Base-by-base conservation (phyloP, 2,113 vertebrate species). In the Puntigrus tetrazona region DNA sequence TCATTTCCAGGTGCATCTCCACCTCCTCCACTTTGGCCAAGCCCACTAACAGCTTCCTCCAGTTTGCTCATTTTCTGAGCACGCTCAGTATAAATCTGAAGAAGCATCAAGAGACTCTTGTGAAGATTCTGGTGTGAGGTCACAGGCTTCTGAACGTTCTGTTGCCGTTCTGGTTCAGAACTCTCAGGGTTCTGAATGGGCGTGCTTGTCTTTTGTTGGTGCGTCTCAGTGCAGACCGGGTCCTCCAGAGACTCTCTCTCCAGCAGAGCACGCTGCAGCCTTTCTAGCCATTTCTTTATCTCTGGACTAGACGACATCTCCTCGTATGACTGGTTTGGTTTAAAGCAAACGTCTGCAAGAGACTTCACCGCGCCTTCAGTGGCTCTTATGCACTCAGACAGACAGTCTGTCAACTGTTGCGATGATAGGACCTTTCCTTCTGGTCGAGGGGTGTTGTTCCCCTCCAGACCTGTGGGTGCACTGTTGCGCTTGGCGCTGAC, bases 361-460 rank as follows among this genome's bases (percentile, higher is more conserved):
- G 92, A 93, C 13, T 91, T 86, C 5, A 94, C 74, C 0, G 89
- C 89, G 9, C 88, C 89, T 81, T 93, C 90, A 38, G 90, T 84
- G 74, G 93, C 92, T 83, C 50, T 81, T 0, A 95, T 87, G 70
- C 92, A 95, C 65, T 92, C 91, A 7, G 75, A 81, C 1, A 94
- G 82, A 84, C 88, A 74, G 13, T 83, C 85, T n/a, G 34, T 82
- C 78, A 59, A 63, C 86, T 57, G 84, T 25, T 52, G 65, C 61
- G 74, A 47, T 52, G 50, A 57, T 1, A 76, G 77, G 36, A 77
- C 67, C 45, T 84, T 87, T 57, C 52, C 74, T 41, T 65, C 38
- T 55, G 73, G 78, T n/a, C 20, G 29, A 1, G 38, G 31, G 36
- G 31, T 84, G 36, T 8, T 7, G 13, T 73, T 76, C n/a, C 18